Conservation (phyloP, 2,888 invertebrate genomes). For the Acrocyrtus sp. region DNA sequence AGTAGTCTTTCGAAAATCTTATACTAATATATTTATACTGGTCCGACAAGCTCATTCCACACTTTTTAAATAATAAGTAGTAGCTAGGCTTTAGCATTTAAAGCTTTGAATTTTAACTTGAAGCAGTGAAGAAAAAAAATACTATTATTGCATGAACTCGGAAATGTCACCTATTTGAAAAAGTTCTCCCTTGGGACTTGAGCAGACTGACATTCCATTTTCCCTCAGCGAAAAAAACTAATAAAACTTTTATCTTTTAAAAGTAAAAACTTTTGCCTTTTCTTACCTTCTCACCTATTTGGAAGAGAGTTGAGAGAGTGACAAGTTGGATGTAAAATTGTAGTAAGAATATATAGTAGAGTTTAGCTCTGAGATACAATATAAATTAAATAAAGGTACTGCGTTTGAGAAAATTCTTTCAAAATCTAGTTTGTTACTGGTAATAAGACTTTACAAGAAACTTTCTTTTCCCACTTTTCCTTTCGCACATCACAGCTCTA, state of each 20-base stretch:
- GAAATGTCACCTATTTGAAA: background rate
- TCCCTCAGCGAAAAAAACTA: background rate
- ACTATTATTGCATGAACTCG: background rate
- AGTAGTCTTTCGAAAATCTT: no score
- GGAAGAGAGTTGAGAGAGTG: background rate
- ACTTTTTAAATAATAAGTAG: no score
- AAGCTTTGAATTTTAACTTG: background rate
- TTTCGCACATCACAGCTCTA: background rate
- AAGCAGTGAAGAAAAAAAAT: background rate
- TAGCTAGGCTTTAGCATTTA: background rate
- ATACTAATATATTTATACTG: no score
- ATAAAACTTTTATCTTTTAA: conserved; percentile 13
- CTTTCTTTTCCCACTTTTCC: background rate
- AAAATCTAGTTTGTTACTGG: background rate
- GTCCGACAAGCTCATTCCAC: no score
- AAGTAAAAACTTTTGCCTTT: conserved; percentile 8
- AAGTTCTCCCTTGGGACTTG: background rate
- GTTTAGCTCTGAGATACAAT: background rate
- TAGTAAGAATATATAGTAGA: background rate
- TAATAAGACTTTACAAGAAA: background rate
- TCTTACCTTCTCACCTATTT: background rate
- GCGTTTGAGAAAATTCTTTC: background rate
- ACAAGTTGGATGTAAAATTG: background rate
- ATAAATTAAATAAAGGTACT: background rate
- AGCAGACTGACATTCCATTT: conserved; percentile 15